These are phyloP conservation scores for Pelvicachromis taeniatus DNA, from an alignment of 2,113 vertebrate genomes.

Conservation along the genomic window DNA sequence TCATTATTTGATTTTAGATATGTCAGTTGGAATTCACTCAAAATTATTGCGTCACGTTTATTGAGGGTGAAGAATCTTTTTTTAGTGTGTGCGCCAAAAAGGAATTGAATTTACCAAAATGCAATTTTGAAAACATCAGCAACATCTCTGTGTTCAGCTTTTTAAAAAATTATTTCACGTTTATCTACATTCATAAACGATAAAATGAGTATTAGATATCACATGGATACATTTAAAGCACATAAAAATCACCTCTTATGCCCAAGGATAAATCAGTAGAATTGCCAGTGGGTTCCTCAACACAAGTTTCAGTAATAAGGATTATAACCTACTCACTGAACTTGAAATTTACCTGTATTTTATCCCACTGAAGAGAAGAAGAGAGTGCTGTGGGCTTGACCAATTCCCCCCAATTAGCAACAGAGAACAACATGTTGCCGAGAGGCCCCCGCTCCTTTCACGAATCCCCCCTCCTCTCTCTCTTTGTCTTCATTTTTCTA, in stretches of 20 bases:
- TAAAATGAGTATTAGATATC: neutral
- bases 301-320: neutral
- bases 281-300: neutral
- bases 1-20: neutral
- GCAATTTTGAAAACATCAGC: neutral
- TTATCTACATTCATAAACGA: neutral
- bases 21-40: neutral
- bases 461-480: neutral
- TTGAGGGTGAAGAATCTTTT: neutral
- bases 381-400: neutral
- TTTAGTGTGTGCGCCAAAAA: neutral
- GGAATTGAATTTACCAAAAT: neutral
- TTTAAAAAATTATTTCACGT: neutral
- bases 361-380: neutral
- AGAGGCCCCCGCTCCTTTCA: neutral
- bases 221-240: neutral
- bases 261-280: neutral
- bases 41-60: neutral
- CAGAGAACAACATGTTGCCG: conserved; percentile 4
- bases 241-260: neutral
- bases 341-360: neutral
- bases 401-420: conserved; percentile 12
- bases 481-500: neutral
- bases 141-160: neutral
- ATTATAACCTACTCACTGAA: neutral